These are phyloP conservation scores for Ancistrus triradiatus DNA, from an alignment of 2,113 vertebrate species.

Conservation along the genomic window DNA sequence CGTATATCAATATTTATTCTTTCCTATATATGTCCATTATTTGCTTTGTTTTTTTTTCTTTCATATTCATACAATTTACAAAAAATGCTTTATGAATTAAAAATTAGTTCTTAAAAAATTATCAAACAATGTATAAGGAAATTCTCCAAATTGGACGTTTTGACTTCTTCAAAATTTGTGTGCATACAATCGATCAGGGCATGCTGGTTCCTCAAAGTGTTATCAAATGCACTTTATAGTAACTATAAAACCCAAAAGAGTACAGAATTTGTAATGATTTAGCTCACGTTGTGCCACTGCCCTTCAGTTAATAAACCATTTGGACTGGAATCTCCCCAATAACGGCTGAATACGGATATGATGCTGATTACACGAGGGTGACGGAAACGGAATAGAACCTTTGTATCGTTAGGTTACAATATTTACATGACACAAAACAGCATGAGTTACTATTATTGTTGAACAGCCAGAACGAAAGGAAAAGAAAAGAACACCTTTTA, in stretches of 20 bases:
- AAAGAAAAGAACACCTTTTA: constrained; percentile 13
- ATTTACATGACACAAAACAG: constrained; percentile 32
- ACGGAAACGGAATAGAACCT: constrained; percentile 29
- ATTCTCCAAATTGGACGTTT: constrained; percentile 96
- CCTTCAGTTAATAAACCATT: constrained; percentile 81
- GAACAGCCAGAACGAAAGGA: constrained; percentile 25
- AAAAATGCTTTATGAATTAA: constrained; percentile 99
- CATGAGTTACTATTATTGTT: constrained; percentile 22
- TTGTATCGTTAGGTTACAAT: constrained; percentile 12
- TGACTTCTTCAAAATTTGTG: constrained; percentile 97
- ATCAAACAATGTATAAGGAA: constrained; percentile 99
- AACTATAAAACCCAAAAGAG: constrained; percentile 28
- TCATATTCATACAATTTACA: constrained; percentile 95
- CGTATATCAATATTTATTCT: constrained; percentile 73
- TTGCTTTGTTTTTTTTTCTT: constrained; percentile 65
- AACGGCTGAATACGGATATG: constrained; percentile 61
- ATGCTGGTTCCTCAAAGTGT: constrained; percentile 69
- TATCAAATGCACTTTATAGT: constrained; percentile 33
- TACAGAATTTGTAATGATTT: constrained; percentile 1
- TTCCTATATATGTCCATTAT: constrained; percentile 76
- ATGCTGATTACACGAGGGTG: constrained; percentile 59
- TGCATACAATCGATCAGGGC: constrained; percentile 99
- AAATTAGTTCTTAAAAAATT: constrained; percentile 99
- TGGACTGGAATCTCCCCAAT: constrained; percentile 75
- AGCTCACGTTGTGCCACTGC: constrained; percentile 80